Conservation (phyloP, 2,113 vertebrate species). For the Alexandromys fortis region DNA sequence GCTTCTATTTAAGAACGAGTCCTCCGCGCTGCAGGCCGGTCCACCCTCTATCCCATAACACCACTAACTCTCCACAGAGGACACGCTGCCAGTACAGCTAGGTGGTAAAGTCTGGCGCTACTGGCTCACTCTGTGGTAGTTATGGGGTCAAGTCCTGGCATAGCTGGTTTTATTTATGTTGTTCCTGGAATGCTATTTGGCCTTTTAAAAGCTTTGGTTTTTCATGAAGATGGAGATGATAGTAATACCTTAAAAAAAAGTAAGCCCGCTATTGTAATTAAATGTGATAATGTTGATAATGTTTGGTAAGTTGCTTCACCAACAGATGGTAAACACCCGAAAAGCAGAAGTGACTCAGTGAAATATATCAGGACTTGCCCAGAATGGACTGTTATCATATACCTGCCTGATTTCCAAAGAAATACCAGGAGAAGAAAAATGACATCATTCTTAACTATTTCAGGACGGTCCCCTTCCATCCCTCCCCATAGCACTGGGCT, state of each 20-base stretch:
- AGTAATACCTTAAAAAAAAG: neutral
- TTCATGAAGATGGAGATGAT: neutral
- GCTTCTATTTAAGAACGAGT: neutral
- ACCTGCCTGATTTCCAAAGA: neutral
- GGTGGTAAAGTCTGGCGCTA: no score
- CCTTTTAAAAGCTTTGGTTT: neutral
- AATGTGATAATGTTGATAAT: neutral
- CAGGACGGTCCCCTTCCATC: neutral
- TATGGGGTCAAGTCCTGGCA: neutral
- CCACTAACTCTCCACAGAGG: neutral
- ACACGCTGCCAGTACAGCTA: no score
- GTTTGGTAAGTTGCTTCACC: neutral
- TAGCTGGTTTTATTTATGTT: neutral
- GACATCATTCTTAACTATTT: neutral
- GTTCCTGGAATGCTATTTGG: neutral
- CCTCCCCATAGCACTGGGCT: no score
- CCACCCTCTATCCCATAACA: neutral
- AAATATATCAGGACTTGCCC: neutral
- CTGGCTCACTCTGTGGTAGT: neutral
- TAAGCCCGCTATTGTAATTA: neutral
- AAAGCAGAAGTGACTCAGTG: neutral
- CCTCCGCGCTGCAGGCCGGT: neutral
- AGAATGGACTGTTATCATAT: rapidly evolving
- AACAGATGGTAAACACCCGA: neutral
- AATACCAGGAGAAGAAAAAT: conserved; percentile 20